phyloP scores from a whole-genome alignment of 2,113 vertebrate species.

The Macquaria ambigua region DNA sequence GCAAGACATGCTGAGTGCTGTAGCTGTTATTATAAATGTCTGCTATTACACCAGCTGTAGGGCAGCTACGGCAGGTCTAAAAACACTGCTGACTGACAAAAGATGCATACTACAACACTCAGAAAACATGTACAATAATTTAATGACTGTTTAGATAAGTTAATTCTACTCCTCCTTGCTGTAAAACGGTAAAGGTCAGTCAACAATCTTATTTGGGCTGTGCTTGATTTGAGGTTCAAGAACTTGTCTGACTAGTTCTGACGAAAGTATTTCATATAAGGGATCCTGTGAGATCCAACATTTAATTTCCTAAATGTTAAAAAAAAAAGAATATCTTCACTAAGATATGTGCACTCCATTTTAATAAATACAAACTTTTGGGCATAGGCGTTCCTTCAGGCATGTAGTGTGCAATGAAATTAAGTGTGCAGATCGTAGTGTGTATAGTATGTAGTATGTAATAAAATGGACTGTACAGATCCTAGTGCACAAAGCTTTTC shows the following conservation, averaged over 20 bases:
- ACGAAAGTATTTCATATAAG: not conserved
- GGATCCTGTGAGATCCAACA: not conserved
- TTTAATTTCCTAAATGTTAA: not conserved
- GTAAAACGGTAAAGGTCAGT: not conserved
- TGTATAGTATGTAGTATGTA: not conserved
- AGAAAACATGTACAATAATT: not conserved
- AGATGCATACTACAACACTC: not conserved
- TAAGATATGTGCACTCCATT: not conserved
- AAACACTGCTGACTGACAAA: not conserved
- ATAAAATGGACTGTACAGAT: not conserved
- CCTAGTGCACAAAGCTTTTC: not conserved
- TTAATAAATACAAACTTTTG: conserved; percentile 4
- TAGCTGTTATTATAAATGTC: not conserved
- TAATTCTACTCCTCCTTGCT: not conserved
- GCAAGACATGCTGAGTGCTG: not conserved
- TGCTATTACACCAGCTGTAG: not conserved
- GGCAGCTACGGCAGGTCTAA: not conserved
- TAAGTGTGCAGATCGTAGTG: not conserved
- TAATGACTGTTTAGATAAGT: not conserved
- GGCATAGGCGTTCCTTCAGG: not conserved
- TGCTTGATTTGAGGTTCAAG: not conserved
- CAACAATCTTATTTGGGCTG: not conserved
- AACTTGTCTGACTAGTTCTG: not conserved
- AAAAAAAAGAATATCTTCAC: not conserved
- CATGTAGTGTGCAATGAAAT: not conserved